Evolutionary conservation across 2,888 invertebrate species (phyloP), one percentile per base, ranked within the genome.

Genomic region (Agrochola macilenta): DNA sequence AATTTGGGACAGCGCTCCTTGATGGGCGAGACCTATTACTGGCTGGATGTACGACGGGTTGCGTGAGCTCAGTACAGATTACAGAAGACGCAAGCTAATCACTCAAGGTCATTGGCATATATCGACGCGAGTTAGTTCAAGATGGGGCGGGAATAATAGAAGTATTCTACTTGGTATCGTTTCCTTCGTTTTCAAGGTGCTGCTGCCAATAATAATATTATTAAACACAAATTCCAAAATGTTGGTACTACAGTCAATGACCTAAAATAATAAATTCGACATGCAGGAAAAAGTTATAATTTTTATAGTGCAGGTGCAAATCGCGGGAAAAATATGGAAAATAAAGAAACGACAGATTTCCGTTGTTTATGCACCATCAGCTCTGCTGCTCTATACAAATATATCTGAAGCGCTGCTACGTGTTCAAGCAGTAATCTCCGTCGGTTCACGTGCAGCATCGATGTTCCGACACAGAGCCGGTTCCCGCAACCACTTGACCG

Each of bases 401-500:
- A 63, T 52, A 64, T 76, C 60, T 81, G 78, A 85, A 88, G 88
- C 69, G 61, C 57, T 66, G 46, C 83, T 88, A 88, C 88, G 88
- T 88, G 88, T 64, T 87, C 86, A 88, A 88, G 88, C 54, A 60
- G 79, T 82, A 73, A 76, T 81, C 79, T 81, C 68, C 69, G 46
- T 30, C 74, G 69, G 79, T 52, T 69, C 88, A 83, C 84, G 84
- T 88, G 88, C 88, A 87, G 76, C 86, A 81, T 88, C 77, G 77
- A 74, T 86, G 76, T 77, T 88, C 76, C 68, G 79, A 63, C 82
- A 70, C 71, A 81, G 78, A 83, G 71, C 70, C 84, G 76, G 74
- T 72, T 80, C 82, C 86, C 88, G 88, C 84, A 88, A 49, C 77
- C 88, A 66, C 87, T 87, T 87, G 87, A 87, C 87, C 87, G 87